Conservation (phyloP, 2,113 vertebrate genomes). For the Xyliphius kryptos region DNA sequence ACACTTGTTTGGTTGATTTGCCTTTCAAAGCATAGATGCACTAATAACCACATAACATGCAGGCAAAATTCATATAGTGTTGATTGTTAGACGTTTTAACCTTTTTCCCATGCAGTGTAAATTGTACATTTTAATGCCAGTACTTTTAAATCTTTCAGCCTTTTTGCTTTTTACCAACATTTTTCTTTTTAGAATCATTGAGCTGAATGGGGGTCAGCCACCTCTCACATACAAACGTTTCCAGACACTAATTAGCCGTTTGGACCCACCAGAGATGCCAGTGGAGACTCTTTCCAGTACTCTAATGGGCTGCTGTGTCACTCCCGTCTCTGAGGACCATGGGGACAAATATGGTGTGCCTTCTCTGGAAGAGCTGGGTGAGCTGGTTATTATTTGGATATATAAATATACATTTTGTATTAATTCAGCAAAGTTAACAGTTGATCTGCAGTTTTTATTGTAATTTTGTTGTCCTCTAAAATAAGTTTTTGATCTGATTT, state of each 20-base stretch:
- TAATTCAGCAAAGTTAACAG: background rate
- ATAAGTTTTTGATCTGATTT: too few relatives aligned
- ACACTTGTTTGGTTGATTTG: too few relatives aligned
- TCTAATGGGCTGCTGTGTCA: conserved; percentile 60
- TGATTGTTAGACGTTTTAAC: too few relatives aligned
- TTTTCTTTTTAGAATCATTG: conserved; percentile 57
- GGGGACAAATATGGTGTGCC: conserved; percentile 68
- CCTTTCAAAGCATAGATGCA: too few relatives aligned
- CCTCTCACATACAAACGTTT: conserved; percentile 73
- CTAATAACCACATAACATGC: too few relatives aligned
- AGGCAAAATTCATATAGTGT: too few relatives aligned
- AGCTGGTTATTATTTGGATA: background rate
- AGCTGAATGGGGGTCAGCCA: conserved; percentile 63
- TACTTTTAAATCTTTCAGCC: too few relatives aligned
- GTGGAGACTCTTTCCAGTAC: conserved; percentile 57
- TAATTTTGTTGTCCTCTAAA: too few relatives aligned
- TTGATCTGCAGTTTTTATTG: background rate
- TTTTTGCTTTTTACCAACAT: background rate
- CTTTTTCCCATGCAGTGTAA: too few relatives aligned
- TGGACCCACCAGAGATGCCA: conserved; percentile 66
- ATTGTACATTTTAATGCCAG: too few relatives aligned
- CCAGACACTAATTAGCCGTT: conserved; percentile 66
- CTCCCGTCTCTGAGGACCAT: conserved; percentile 65
- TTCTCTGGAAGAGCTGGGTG: conserved; percentile 59
- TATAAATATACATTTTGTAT: background rate